Percentiles rank a stretch among this genome's conserved stretches.
Evolutionary conservation across 2,888 invertebrate species (phyloP).

Genomic region (Morpho achilles): DNA sequence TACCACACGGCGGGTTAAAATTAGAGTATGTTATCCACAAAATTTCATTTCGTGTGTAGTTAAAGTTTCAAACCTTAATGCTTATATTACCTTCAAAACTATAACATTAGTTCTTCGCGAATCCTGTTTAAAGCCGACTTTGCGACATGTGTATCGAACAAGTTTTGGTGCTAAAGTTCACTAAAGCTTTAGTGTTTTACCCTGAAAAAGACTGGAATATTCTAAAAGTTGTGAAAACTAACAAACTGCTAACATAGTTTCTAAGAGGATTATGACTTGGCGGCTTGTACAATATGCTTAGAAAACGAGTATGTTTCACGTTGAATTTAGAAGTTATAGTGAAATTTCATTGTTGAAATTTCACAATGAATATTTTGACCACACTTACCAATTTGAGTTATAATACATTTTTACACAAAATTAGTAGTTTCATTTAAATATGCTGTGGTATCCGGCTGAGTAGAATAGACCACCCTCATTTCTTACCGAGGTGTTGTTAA

Average conservation of each 20-base stretch:
- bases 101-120: slow-evolving; percentile 5
- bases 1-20: too few relatives aligned
- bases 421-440: too few relatives aligned
- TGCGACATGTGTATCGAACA: slow-evolving; percentile 14
- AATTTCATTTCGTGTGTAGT: too few relatives aligned
- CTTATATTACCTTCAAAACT: slow-evolving; percentile 2
- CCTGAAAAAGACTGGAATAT: slow-evolving; percentile 11
- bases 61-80: neutral
- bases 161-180: slow-evolving; percentile 19
- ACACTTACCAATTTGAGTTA: too few relatives aligned
- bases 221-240: slow-evolving; percentile 16
- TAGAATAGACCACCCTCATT: too few relatives aligned
- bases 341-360: neutral
- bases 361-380: neutral
- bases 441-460: too few relatives aligned
- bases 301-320: too few relatives aligned
- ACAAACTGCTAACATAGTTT: slow-evolving; percentile 4
- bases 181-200: slow-evolving; percentile 17
- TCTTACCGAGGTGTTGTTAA: too few relatives aligned
- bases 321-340: neutral
- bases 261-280: slow-evolving; percentile 5
- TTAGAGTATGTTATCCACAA: too few relatives aligned
- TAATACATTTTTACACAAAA: too few relatives aligned
- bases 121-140: slow-evolving; percentile 9
- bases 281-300: neutral